Evolutionary conservation across 35 echinoderm and acorn worm species (phyloP), one percentile per base, ranked within the genome.

Genomic region (Ophioderma brevispina): DNA sequence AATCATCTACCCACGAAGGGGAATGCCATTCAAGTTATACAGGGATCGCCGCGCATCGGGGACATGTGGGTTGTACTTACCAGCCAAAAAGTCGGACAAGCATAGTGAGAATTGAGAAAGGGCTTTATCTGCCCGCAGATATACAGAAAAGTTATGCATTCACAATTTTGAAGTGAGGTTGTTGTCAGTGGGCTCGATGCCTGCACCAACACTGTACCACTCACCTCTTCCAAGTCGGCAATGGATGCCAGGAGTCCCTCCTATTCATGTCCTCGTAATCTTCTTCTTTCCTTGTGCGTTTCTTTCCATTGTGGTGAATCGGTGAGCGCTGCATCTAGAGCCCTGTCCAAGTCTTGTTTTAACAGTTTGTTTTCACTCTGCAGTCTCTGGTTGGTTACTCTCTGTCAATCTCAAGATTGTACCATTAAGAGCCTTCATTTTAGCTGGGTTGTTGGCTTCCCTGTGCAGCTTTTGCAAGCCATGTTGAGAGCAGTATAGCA

Each of bases 181-280:
- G n/a, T n/a, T n/a, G n/a, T n/a, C n/a, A n/a, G n/a, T n/a, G n/a
- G n/a, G n/a, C n/a, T n/a, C n/a, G n/a, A n/a, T n/a, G n/a, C n/a
- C n/a, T n/a, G n/a, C n/a, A n/a, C n/a, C n/a, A n/a, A n/a, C n/a
- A n/a, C n/a, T n/a, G 36, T 4, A 36, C 79, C 79, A 81, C 23
- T n/a, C n/a, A 91, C 96, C 82, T 86, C 86, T 64, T 92, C 93
- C 18, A 98, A 55, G 3, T 87, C 76, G 23, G 82, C 38, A 37
- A 98, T 55, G 1, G 84, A 37, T 41, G 18, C 76, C 14, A 98
- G 80, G 11, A 98, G 84, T 98, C 90, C 59, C 86, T 89, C 39
- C 96, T 76, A 46, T 98, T 95, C 96, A 98, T 95, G 52, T 98
- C 96, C 81, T 95, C 93, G 87, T 98, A 95, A 15, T 98, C 96